Evolutionary conservation across 2,797 vertebrate genomes (phyloP).

Genomic region (Neostethus bicornis): DNA sequence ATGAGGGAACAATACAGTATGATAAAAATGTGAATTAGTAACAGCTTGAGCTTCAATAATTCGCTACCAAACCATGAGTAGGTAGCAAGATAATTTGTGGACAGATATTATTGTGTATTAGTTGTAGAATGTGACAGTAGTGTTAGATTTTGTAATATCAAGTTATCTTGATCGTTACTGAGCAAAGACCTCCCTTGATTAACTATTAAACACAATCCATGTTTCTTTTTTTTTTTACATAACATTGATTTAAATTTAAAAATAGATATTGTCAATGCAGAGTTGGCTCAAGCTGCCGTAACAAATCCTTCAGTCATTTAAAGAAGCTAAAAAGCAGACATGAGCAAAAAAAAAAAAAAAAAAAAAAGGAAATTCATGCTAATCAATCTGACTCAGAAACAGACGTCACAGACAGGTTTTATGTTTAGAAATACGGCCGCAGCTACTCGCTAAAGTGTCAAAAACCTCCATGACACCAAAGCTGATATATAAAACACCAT

Average conservation of each 20-base stretch:
- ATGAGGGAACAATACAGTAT: too few species aligned
- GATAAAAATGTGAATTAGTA: too few species aligned
- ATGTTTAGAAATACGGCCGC: constrained; percentile 3
- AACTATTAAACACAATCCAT: too few species aligned
- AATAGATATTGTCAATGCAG: background rate
- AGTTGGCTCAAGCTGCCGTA: background rate
- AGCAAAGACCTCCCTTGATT: background rate
- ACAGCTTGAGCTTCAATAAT: too few species aligned
- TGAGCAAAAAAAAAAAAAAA: background rate
- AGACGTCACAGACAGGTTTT: background rate
- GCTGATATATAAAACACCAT: constrained; percentile 5
- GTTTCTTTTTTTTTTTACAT: too few species aligned
- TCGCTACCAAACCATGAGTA: too few species aligned
- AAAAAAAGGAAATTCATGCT: background rate
- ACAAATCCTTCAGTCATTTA: background rate
- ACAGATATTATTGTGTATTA: background rate
- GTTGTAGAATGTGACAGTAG: background rate
- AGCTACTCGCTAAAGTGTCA: background rate
- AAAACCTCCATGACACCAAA: background rate
- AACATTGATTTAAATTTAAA: too few species aligned
- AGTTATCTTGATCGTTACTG: background rate
- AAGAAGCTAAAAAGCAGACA: constrained; percentile 1
- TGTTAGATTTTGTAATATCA: background rate
- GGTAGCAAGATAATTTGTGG: too few species aligned
- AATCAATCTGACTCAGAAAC: background rate